Evolutionary conservation across 1,140 invertebrate genomes (phyloP).

Genomic region (Ostrea denselamellosa): DNA sequence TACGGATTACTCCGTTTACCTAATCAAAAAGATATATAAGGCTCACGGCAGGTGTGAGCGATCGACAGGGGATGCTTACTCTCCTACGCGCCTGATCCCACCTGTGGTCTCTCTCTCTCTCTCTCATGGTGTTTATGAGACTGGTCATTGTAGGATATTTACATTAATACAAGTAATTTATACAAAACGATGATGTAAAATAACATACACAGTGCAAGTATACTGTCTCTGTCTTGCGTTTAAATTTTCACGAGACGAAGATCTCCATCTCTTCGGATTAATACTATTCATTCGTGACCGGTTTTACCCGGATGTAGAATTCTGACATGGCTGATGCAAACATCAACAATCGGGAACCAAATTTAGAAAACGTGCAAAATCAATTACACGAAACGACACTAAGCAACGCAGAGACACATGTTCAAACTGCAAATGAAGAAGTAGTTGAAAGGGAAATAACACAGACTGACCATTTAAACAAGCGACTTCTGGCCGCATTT

Average conservation of each 20-base stretch:
- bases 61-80: neutral
- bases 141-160: neutral
- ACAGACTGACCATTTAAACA: slow-evolving; percentile 69
- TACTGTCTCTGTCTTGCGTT: too few species aligned
- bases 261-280: neutral
- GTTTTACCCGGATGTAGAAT: slow-evolving; percentile 29
- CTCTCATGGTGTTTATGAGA: too few species aligned
- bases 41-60: too few species aligned
- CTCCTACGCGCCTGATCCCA: too few species aligned
- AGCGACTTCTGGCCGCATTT: slow-evolving; percentile 65
- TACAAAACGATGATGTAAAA: neutral
- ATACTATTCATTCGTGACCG: neutral
- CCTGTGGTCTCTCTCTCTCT: too few species aligned
- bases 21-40: too few species aligned
- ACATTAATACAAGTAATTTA: neutral
- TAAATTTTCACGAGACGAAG: too few species aligned
- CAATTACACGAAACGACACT: slow-evolving; percentile 27
- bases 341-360: slow-evolving; percentile 35
- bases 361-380: slow-evolving; percentile 40
- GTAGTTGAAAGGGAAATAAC: slow-evolving; percentile 59
- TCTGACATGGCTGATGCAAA: slow-evolving; percentile 31
- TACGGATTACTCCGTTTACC: too few species aligned
- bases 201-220: neutral
- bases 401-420: neutral
- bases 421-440: slow-evolving; percentile 35